These are phyloP conservation scores for Steinernema feltiae DNA, from an alignment of 1,140 invertebrate genomes.

Conservation along the genomic window DNA sequence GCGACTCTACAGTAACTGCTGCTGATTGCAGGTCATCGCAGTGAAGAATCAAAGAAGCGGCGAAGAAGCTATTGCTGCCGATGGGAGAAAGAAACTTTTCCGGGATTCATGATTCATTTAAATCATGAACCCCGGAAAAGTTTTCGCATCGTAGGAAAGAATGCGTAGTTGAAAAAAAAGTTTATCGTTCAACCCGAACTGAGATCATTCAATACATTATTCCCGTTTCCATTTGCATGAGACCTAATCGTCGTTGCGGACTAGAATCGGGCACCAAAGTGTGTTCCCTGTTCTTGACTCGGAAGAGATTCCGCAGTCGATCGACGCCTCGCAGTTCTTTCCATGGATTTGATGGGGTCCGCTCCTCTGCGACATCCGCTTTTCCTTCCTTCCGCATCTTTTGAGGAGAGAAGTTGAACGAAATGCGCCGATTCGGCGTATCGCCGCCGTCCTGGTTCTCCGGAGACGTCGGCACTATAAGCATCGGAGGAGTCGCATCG, in stretches of 20 bases:
- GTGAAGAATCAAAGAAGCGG: too few species aligned
- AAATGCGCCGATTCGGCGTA: background rate
- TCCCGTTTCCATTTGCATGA: slow-evolving; percentile 11
- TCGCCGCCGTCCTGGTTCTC: background rate
- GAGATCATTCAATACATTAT: background rate
- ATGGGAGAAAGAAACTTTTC: too few species aligned
- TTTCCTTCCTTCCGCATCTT: background rate
- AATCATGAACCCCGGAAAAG: slow-evolving; percentile 65
- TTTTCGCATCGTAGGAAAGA: slow-evolving; percentile 54
- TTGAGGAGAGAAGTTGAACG: background rate
- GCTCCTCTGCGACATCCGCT: background rate
- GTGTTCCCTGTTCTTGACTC: background rate
- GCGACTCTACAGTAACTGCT: too few species aligned
- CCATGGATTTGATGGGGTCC: background rate
- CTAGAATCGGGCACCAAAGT: background rate
- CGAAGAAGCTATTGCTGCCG: too few species aligned
- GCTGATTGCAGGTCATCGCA: too few species aligned
- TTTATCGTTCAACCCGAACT: background rate
- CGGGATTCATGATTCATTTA: too few species aligned
- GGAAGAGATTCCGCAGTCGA: background rate
- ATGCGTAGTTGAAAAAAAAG: background rate
- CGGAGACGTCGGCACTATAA: background rate
- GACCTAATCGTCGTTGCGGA: background rate
- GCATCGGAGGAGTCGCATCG: background rate
- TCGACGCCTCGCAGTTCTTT: background rate